These are phyloP conservation scores for Tragulus kanchil DNA, from an alignment of 2,113 vertebrate species.

Conservation along the genomic window DNA sequence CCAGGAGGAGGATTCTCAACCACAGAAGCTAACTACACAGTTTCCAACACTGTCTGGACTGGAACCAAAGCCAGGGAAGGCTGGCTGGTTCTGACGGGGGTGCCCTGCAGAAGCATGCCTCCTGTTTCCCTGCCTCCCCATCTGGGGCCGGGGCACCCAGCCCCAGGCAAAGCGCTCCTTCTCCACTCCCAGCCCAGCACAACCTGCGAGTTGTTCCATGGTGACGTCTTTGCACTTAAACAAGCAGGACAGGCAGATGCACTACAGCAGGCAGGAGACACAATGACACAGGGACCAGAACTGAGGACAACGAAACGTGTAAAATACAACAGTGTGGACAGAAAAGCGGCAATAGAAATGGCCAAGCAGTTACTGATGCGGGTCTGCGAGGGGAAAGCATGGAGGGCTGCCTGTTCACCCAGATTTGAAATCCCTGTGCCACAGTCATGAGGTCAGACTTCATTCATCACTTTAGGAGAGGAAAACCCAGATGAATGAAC, in stretches of 20 bases:
- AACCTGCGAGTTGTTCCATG: neutral
- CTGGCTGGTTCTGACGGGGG: neutral
- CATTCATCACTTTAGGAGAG: neutral
- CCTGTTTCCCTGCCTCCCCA: neutral
- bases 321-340: neutral
- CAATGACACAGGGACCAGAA: neutral
- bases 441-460: neutral
- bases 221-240: neutral
- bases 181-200: neutral
- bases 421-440: fast-evolving
- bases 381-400: neutral
- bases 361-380: fast-evolving
- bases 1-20: neutral
- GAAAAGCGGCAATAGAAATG: neutral
- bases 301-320: neutral
- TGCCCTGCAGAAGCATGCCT: too few species aligned
- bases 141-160: fast-evolving
- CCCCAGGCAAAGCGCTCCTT: neutral
- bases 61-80: neutral
- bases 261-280: neutral
- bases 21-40: neutral
- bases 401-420: neutral
- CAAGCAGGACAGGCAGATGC: fast-evolving
- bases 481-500: fast-evolving
- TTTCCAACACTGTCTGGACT: neutral